Base-by-base conservation (phyloP, 2,113 vertebrate species). In the Stomatorhinus ivindoensis region DNA sequence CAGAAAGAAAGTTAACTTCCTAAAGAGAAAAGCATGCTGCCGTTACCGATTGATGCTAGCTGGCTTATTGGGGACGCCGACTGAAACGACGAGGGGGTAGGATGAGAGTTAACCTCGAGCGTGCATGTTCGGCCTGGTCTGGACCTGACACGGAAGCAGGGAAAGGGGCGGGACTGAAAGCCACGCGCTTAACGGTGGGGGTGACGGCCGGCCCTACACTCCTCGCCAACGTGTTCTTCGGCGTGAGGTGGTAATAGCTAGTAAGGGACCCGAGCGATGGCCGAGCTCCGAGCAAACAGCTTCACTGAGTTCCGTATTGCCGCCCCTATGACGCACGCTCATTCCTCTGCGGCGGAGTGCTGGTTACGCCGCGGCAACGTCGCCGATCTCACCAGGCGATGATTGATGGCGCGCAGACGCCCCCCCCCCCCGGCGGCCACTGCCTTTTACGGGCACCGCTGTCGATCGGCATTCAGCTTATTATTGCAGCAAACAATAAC, bases 401-500 rank as follows among this genome's bases (percentile, higher is more conserved):
- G 95, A 95, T 95, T 94, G 94, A 96, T 94, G 94, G 93, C 90
- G 88, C 90, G 80, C 90, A 91, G 94, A 93, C 91, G 88, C 90
- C 91, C 92, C 94, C 51, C 94, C 51, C 51, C 50, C 94, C 93
- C 94, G 94, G 94, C 93, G 92, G 91, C 92, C 89, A 86, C 90
- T 90, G 93, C 93, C 91, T 94, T 96, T 95, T 94, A 95, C 92
- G 61, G 92, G 93, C 92, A 82, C 90, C 92, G 91, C 93, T 13
- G 94, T 93, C 92, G 91, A 92, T 93, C 90, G 88, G 92, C 92
- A 92, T 93, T 94, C 94, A 94, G 89, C 76, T 92, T 91, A 93
- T 94, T 95, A 95, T 95, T 95, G 95, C 94, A 93, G 93, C 94
- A 95, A 95, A 95, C 91, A 90, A 89, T 95, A 95, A 94, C 93